These are phyloP conservation scores for Caloenas nicobarica DNA, from an alignment of 2,113 vertebrate genomes.

Conservation along the genomic window DNA sequence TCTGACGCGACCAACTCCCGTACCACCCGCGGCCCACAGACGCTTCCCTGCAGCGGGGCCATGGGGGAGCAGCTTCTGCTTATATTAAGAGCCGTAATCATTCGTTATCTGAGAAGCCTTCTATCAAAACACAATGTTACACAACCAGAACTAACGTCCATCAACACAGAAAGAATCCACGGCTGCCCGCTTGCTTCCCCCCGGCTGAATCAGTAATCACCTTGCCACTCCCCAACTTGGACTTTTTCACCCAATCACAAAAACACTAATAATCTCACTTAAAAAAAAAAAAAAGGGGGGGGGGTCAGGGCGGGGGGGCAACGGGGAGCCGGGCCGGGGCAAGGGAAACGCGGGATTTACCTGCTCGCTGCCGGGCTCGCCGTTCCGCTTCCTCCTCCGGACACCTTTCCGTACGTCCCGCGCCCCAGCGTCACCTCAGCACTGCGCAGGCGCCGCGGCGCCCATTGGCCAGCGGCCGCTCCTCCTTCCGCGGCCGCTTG, in stretches of 20 bases:
- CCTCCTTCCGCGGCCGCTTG: not conserved
- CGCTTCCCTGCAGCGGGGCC: accelerated
- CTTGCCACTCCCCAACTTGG: too few relatives aligned
- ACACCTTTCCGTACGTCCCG: slow-evolving; percentile 14
- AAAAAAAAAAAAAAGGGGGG: too few relatives aligned
- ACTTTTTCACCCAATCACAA: too few relatives aligned
- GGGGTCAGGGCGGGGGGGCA: accelerated
- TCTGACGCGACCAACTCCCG: accelerated
- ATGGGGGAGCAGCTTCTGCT: too few relatives aligned
- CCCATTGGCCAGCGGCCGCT: not conserved
- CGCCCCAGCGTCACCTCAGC: not conserved
- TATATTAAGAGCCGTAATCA: too few relatives aligned
- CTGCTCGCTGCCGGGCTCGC: accelerated
- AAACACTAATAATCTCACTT: not conserved
- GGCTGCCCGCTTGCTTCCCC: too few relatives aligned
- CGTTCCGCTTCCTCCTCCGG: not conserved
- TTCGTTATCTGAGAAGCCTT: too few relatives aligned
- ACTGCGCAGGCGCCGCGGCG: slow-evolving; percentile 24
- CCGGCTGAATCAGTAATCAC: too few relatives aligned
- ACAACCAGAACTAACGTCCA: too few relatives aligned
- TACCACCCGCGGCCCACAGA: not conserved
- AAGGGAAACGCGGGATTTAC: accelerated
- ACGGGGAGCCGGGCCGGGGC: too few relatives aligned
- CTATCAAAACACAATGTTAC: too few relatives aligned
- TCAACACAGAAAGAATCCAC: too few relatives aligned